Evolutionary conservation across 30 jellyfish, hydroid and myxozoan genomes (phyloP), one percentile per base, ranked within the genome.

Genomic region (Chrysaora quinquecirrha): DNA sequence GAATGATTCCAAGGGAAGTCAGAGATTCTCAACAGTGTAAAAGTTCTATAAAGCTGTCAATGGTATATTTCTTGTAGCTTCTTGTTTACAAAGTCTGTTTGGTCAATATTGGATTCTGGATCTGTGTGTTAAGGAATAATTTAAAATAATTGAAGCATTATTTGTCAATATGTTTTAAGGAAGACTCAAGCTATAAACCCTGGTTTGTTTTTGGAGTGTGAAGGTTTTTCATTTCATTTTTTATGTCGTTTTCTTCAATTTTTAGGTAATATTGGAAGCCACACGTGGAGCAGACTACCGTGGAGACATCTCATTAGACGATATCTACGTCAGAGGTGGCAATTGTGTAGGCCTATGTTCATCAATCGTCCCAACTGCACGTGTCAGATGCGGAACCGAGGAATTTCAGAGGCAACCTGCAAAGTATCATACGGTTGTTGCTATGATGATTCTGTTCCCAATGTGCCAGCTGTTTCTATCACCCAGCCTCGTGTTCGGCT

Each of bases 261-360:
- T 54, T 7, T 46, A 80, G 90, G 95, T 94, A 33, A 82, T 94
- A 16, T 10, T 94, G 12, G 99, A 94, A 82, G 99, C 96, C 7
- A 95, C 89, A 1, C 96, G 95, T 24, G 99, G 99, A 30, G 54
- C 89, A 28, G 96, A 87, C 19, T 94, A 81, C 94, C 88, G 87
- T 4, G 99, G 99, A 12, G 99, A 94, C 85, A 94, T 94, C 33
- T 80, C 99, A 7, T 29, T 94, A n/a, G 99, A 94, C 76, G 99
- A 94, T 60, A 84, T 94, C 67, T 75, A 94, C 71, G 33, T 94
- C 75, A 69, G 78, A 54, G 97, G 86, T 30, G 97, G 97, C 32
- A 94, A 87, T 60, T 94, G 99, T 68, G 96, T 88, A 20, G 97
- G 99, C 48, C 80, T 84, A 0, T 94, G 99, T 68, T 73, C 97